Conservation (phyloP, 2,797 vertebrate species). For the Onychomys torridus region DNA sequence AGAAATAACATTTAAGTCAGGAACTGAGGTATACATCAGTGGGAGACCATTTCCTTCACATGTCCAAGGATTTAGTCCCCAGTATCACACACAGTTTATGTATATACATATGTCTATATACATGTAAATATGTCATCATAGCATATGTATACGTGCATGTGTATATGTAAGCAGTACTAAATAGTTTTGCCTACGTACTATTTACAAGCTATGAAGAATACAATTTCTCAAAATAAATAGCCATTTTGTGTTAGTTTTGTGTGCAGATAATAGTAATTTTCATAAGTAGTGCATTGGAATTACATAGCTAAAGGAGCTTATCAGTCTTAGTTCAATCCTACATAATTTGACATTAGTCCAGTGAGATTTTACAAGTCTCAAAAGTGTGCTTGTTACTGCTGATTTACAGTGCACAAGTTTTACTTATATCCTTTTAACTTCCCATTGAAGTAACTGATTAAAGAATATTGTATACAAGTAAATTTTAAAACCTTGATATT, state of each 20-base stretch:
- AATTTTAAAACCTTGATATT: conserved; percentile 95
- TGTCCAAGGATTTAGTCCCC: neutral
- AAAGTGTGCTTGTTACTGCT: conserved; percentile 44
- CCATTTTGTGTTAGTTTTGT: conserved; percentile 54
- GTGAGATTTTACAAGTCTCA: conserved; percentile 56
- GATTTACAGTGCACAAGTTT: conserved; percentile 67
- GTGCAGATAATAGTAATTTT: conserved; percentile 62
- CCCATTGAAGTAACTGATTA: conserved; percentile 83
- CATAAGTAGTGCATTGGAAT: conserved; percentile 48
- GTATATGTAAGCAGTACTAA: neutral
- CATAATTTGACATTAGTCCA: conserved; percentile 56
- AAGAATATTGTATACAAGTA: conserved; percentile 90
- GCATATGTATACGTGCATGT: neutral
- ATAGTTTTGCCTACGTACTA: conserved; percentile 56
- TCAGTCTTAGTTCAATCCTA: conserved; percentile 28
- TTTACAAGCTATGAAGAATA: conserved; percentile 59
- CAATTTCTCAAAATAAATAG: conserved; percentile 53
- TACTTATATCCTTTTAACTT: conserved; percentile 80
- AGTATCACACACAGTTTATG: neutral
- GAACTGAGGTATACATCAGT: neutral
- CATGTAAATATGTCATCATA: neutral
- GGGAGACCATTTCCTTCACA: neutral
- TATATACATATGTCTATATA: neutral
- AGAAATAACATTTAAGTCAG: conserved; percentile 19
- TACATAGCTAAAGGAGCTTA: conserved; percentile 16